These are phyloP conservation scores for Eupithecia subfuscata DNA, from an alignment of 2,888 invertebrate genomes.

Conservation along the genomic window DNA sequence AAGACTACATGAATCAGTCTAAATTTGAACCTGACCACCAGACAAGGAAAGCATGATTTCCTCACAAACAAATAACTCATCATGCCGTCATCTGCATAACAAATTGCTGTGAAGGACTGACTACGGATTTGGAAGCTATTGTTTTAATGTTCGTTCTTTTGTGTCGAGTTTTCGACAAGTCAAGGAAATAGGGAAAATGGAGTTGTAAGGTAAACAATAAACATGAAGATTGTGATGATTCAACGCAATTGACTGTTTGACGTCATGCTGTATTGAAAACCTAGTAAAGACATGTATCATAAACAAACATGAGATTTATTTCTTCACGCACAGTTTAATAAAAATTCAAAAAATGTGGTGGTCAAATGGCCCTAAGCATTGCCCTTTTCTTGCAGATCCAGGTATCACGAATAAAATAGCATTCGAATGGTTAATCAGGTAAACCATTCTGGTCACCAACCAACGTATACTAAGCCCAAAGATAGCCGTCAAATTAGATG, in stretches of 20 bases:
- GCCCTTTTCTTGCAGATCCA: too few relatives aligned
- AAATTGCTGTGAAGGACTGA: constrained; percentile 10
- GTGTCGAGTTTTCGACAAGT: constrained; percentile 5
- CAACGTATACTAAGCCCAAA: not conserved
- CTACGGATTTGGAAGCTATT: constrained; percentile 3
- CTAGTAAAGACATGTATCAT: not conserved
- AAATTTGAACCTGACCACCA: not conserved
- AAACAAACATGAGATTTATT: not conserved
- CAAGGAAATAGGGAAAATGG: constrained; percentile 8
- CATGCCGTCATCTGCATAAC: constrained; percentile 20
- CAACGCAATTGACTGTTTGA: not conserved
- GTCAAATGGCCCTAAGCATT: not conserved
- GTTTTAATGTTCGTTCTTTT: not conserved
- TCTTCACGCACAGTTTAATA: not conserved
- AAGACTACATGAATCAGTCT: not conserved
- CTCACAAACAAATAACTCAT: constrained; percentile 21
- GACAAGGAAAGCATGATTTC: constrained; percentile 15
- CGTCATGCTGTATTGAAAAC: constrained; percentile 1
- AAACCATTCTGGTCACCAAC: too few relatives aligned
- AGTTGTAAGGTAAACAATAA: not conserved
- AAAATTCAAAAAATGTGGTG: not conserved
- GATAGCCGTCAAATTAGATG: not conserved
- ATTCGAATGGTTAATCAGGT: too few relatives aligned
- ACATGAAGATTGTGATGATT: not conserved
- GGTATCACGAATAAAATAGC: too few relatives aligned